Evolutionary conservation across 2,797 vertebrate species (phyloP).

Genomic region (Semaprochilodus insignis): DNA sequence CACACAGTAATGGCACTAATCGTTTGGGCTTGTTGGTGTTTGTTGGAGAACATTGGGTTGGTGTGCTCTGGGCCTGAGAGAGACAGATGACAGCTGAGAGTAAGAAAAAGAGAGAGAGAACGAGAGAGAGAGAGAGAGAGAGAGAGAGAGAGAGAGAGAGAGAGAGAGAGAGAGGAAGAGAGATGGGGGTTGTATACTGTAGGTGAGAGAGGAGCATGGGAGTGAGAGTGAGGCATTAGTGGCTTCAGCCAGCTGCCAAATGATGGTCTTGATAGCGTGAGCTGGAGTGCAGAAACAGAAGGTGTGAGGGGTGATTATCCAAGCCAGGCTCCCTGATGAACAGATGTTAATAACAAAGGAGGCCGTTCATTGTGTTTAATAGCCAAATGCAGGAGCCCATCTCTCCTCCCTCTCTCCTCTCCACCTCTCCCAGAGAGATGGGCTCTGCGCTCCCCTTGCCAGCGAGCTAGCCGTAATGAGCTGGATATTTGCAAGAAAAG

Average conservation of each 20-base stretch:
- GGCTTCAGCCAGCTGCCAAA: slow-evolving; percentile 89
- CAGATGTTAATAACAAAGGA: slow-evolving; percentile 91
- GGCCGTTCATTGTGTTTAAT: slow-evolving; percentile 88
- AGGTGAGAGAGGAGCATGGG: slow-evolving; percentile 42
- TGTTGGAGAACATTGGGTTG: not conserved
- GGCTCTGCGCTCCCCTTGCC: slow-evolving; percentile 79
- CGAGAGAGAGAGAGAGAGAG: slow-evolving; percentile 9
- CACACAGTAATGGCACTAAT: too few species aligned
- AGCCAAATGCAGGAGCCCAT: slow-evolving; percentile 84
- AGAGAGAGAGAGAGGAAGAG: not conserved
- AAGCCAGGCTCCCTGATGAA: slow-evolving; percentile 84
- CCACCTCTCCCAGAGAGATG: slow-evolving; percentile 80
- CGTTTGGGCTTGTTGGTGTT: not conserved
- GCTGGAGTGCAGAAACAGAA: slow-evolving; percentile 91
- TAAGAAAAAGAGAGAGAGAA: slow-evolving; percentile 9
- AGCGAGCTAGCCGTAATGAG: slow-evolving; percentile 83
- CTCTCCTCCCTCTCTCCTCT: slow-evolving; percentile 69
- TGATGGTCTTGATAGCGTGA: slow-evolving; percentile 91
- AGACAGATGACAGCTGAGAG: slow-evolving; percentile 19
- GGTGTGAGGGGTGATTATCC: slow-evolving; percentile 90
- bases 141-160: slow-evolving; percentile 4
- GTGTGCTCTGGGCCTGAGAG: not conserved
- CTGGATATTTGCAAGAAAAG: slow-evolving; percentile 87
- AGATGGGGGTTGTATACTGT: slow-evolving; percentile 27
- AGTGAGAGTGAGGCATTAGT: slow-evolving; percentile 84